Conservation (phyloP, 1,140 invertebrate species). For the Grapholita molesta region DNA sequence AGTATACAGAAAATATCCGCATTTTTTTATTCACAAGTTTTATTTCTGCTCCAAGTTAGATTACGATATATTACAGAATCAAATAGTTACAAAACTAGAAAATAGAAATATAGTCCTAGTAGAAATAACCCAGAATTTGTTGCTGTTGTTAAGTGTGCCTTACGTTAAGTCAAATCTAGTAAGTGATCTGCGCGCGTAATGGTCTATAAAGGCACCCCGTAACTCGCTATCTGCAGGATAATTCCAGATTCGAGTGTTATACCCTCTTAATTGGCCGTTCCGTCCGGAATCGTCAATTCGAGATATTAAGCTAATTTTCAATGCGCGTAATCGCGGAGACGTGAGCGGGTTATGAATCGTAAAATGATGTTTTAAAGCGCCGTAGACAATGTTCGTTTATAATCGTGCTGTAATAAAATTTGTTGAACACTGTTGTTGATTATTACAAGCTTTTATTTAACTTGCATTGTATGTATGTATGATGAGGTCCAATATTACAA, state of each 20-base stretch:
- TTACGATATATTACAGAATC: too few species aligned
- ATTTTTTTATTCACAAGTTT: too few species aligned
- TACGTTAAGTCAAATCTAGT: too few species aligned
- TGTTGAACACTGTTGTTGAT: too few species aligned
- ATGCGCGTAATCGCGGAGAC: constrained; percentile 65
- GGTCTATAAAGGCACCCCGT: constrained; percentile 70
- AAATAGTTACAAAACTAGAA: too few species aligned
- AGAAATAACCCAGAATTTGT: neutral
- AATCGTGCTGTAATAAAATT: neutral
- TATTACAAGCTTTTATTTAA: too few species aligned
- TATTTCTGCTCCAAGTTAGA: too few species aligned
- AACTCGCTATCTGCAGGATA: constrained; percentile 66
- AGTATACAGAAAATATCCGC: too few species aligned
- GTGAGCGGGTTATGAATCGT: constrained; percentile 21
- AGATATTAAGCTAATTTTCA: constrained; percentile 77
- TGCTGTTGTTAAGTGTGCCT: constrained; percentile 14
- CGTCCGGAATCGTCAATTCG: constrained; percentile 65
- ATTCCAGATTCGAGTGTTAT: constrained; percentile 59
- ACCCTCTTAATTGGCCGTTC: constrained; percentile 71
- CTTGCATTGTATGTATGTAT: too few species aligned
- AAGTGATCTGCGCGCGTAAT: constrained; percentile 42
- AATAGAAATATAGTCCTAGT: too few species aligned
- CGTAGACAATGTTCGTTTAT: neutral
- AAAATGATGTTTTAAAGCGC: constrained; percentile 9
- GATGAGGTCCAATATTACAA: too few species aligned